Conservation (phyloP, 1,140 invertebrate genomes). For the Planococcus citri region DNA sequence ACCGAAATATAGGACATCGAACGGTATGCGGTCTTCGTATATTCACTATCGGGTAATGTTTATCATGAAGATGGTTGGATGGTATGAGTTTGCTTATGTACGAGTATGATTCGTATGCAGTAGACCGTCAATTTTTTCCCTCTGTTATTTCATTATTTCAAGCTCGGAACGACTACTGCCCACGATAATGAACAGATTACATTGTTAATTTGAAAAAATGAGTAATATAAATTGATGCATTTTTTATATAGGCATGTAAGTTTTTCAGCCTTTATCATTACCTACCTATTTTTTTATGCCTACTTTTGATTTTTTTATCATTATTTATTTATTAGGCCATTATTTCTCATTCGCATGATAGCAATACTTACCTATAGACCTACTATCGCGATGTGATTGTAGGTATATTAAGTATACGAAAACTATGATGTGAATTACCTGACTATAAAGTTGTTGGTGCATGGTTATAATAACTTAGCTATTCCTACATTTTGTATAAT, state of each 20-base stretch:
- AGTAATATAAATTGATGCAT: not conserved
- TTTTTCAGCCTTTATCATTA: not conserved
- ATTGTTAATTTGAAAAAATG: slow-evolving; percentile 8
- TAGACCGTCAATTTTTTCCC: slow-evolving; percentile 9
- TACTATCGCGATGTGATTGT: too few relatives aligned
- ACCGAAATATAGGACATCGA: slow-evolving; percentile 13
- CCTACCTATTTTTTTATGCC: too few relatives aligned
- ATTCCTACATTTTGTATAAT: too few relatives aligned
- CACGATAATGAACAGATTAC: not conserved
- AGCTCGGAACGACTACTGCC: not conserved
- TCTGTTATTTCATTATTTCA: slow-evolving; percentile 11
- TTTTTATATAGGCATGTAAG: not conserved
- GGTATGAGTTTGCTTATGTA: not conserved
- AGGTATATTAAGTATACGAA: too few relatives aligned
- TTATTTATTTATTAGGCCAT: too few relatives aligned
- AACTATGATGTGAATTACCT: too few relatives aligned
- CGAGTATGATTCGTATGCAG: not conserved
- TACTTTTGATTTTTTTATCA: too few relatives aligned
- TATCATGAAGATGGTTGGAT: not conserved
- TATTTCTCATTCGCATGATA: too few relatives aligned
- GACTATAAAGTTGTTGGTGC: too few relatives aligned
- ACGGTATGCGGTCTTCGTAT: slow-evolving; percentile 13
- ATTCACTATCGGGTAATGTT: not conserved
- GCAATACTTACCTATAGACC: too few relatives aligned
- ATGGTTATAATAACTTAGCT: too few relatives aligned